Evolutionary conservation across 2,113 vertebrate genomes (phyloP).

Genomic region (Beaufortia kweichowensis): DNA sequence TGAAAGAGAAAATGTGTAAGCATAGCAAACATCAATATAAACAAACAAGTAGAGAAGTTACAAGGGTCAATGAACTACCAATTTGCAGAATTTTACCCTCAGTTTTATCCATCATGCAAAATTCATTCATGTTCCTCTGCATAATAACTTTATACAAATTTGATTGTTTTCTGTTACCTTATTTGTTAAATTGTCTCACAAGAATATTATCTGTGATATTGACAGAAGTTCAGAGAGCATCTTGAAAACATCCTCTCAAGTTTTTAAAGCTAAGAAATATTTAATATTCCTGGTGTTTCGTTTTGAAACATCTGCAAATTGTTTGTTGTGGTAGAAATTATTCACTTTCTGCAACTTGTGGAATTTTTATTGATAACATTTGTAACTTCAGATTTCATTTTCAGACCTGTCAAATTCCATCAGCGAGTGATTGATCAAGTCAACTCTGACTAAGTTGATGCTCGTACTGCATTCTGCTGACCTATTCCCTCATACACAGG

Average conservation of each 20-base stretch:
- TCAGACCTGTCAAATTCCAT: constrained; percentile 46
- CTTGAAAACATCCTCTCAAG: not conserved
- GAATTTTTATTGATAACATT: constrained; percentile 27
- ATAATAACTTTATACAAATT: too few species aligned
- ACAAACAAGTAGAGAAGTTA: constrained; percentile 31
- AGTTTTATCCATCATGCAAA: not conserved
- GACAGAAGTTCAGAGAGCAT: not conserved
- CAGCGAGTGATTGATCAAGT: constrained; percentile 50
- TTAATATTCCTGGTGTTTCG: not conserved
- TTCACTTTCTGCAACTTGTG: not conserved
- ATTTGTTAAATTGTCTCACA: not conserved
- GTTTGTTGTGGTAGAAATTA: constrained; percentile 21
- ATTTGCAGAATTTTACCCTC: not conserved
- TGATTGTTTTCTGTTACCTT: too few species aligned
- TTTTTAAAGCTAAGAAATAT: not conserved
- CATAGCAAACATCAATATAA: constrained; percentile 44
- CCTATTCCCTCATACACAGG: constrained; percentile 37
- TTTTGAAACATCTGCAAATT: constrained; percentile 9
- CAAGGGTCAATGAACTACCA: constrained; percentile 29
- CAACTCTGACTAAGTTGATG: constrained; percentile 46
- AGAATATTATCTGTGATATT: not conserved
- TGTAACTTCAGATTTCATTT: not conserved
- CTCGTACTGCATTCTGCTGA: constrained; percentile 40
- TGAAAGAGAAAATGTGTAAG: constrained; percentile 39
- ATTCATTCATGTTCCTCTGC: not conserved